phyloP scores from a whole-genome alignment of 1,140 invertebrate genomes.

The Solenopsis invicta region DNA sequence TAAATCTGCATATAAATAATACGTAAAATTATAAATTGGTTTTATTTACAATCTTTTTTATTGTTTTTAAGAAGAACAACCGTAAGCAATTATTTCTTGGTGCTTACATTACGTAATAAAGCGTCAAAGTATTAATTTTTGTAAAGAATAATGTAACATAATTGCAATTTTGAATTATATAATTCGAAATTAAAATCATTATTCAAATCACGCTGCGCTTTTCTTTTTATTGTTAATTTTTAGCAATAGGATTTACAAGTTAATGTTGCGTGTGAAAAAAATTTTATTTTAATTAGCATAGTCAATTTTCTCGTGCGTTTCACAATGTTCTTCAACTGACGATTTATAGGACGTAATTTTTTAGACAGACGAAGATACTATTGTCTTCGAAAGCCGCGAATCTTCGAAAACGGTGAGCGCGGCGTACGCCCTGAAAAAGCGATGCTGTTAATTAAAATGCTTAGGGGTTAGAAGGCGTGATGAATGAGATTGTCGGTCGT shows the following conservation, averaged over 20 bases:
- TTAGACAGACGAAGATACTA: background rate
- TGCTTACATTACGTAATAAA: background rate
- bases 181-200: background rate
- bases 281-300: background rate
- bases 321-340: background rate
- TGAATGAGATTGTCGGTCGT: conserved; percentile 81
- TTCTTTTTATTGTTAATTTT: background rate
- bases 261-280: background rate
- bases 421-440: conserved; percentile 70
- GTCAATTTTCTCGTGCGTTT: background rate
- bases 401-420: conserved; percentile 6
- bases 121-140: background rate
- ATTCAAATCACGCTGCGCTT: background rate
- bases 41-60: background rate
- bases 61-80: background rate
- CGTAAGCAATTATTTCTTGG: background rate
- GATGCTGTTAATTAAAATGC: conserved; percentile 86
- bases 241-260: background rate
- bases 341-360: background rate
- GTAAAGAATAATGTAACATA: background rate
- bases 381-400: conserved; percentile 1
- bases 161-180: background rate
- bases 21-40: conserved; percentile 4
- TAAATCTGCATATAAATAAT: conserved; percentile 1
- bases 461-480: conserved; percentile 87